These are phyloP conservation scores for Vulpes lagopus DNA, from an alignment of 2,113 vertebrate species.

Conservation along the genomic window DNA sequence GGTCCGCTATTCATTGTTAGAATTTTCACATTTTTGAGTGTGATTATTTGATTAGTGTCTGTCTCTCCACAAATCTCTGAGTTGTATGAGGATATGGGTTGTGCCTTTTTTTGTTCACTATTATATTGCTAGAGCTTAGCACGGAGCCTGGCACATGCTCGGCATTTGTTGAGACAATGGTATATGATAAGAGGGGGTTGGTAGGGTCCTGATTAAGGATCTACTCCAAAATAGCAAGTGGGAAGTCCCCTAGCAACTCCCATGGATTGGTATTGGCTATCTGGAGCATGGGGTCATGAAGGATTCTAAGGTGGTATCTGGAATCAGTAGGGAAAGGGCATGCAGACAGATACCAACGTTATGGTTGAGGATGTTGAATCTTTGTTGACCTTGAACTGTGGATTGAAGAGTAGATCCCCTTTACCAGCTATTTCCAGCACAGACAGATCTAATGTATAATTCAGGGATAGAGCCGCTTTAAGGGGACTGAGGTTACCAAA, in stretches of 20 bases:
- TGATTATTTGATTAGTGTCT: neutral
- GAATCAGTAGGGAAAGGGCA: neutral
- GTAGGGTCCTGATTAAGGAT: neutral
- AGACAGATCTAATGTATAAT: neutral
- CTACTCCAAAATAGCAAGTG: neutral
- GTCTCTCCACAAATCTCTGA: neutral
- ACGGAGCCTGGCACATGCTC: neutral
- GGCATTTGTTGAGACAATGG: neutral
- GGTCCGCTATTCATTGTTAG: neutral
- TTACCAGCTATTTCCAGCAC: conserved; percentile 18
- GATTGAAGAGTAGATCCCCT: neutral
- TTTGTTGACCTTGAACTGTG: conserved; percentile 3
- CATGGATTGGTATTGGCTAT: neutral
- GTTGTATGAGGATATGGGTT: neutral
- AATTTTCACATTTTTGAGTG: neutral
- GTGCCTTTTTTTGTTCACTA: neutral
- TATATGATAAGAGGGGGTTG: neutral
- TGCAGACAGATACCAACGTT: neutral
- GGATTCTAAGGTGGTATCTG: neutral
- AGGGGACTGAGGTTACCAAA: neutral
- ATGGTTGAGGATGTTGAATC: neutral
- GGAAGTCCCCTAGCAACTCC: neutral
- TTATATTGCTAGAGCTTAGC: neutral
- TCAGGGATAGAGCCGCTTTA: neutral
- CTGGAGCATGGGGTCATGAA: neutral